Percentiles rank a stretch among this genome's conserved stretches.
Conservation (phyloP, 2,888 invertebrate species). For the Synergus japonicus region DNA sequence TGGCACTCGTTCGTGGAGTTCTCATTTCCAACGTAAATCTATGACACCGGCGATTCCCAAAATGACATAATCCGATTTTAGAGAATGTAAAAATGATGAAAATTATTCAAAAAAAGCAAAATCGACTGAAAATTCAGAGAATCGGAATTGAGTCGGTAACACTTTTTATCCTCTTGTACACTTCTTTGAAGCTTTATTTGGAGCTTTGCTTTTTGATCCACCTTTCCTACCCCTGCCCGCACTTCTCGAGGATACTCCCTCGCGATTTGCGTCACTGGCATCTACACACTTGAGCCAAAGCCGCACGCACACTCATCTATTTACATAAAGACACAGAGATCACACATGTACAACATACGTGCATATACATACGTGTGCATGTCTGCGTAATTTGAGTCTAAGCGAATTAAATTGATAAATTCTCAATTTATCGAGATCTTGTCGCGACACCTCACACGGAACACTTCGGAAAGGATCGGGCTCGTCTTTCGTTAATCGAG, state of each 20-base stretch:
- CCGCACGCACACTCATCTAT: constrained; percentile 39
- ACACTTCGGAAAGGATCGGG: constrained; percentile 18
- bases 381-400: constrained; percentile 8
- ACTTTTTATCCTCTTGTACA: constrained; percentile 19
- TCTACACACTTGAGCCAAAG: constrained; percentile 45
- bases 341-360: constrained; percentile 16
- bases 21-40: constrained; percentile 23
- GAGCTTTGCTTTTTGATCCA: constrained; percentile 35
- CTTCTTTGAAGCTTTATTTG: constrained; percentile 42
- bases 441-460: neutral
- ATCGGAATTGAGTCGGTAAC: constrained; percentile 23
- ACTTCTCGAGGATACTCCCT: constrained; percentile 43
- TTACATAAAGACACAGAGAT: constrained; percentile 37
- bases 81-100: too few species aligned
- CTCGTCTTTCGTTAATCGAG: neutral
- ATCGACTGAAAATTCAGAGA: neutral
- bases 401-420: constrained; percentile 9
- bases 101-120: neutral
- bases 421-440: neutral
- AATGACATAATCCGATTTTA: neutral
- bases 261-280: constrained; percentile 49
- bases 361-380: constrained; percentile 38
- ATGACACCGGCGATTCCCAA: neutral
- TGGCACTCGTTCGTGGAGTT: neutral
- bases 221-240: neutral